phyloP scores from a whole-genome alignment of 2,113 vertebrate species.

The Noctilio leporinus region DNA sequence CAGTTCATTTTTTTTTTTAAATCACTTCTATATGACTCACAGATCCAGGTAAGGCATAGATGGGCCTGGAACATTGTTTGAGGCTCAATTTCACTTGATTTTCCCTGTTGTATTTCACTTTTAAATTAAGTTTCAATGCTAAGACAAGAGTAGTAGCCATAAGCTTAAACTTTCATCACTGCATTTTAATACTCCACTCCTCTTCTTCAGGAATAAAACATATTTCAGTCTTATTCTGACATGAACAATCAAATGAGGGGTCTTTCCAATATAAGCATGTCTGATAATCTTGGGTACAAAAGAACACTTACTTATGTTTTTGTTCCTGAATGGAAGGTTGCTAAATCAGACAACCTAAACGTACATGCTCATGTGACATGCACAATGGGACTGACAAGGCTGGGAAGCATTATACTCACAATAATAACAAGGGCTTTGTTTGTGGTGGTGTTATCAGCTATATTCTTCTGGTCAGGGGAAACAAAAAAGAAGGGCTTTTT shows the following conservation, averaged over 20 bases:
- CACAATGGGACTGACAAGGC: neutral
- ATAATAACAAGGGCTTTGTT: neutral
- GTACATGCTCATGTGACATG: neutral
- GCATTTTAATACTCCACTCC: neutral
- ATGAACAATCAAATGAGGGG: neutral
- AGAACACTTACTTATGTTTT: neutral
- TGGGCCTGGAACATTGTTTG: neutral
- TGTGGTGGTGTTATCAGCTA: neutral
- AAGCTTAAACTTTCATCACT: neutral
- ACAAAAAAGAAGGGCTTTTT: neutral
- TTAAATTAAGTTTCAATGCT: neutral
- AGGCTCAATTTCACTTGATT: neutral
- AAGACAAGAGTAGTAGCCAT: neutral
- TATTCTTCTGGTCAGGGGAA: neutral
- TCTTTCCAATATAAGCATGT: neutral
- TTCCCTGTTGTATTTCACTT: neutral
- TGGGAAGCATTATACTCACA: too few species aligned
- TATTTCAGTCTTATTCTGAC: neutral
- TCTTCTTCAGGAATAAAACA: neutral
- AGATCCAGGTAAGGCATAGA: neutral
- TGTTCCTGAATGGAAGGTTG: neutral
- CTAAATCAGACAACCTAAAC: neutral
- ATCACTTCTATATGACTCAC: neutral
- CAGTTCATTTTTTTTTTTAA: neutral
- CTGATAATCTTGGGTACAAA: neutral